Percentiles rank a stretch among this genome's conserved stretches.
These are phyloP conservation scores for Tinea pellionella DNA, from an alignment of 2,888 invertebrate genomes.

Conservation along the genomic window DNA sequence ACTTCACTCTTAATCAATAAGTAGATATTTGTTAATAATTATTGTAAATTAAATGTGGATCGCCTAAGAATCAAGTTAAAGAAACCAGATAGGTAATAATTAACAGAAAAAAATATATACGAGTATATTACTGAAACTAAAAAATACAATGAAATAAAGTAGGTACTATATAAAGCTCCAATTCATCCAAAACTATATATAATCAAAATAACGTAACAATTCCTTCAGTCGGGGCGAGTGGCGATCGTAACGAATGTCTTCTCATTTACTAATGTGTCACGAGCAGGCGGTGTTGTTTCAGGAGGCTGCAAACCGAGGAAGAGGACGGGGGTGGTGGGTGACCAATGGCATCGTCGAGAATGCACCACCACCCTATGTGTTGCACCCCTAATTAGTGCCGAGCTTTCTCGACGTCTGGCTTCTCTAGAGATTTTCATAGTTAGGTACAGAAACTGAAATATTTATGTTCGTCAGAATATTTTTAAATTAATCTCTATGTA, in stretches of 20 bases:
- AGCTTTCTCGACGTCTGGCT: conserved; percentile 2
- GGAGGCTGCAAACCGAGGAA: conserved; percentile 21
- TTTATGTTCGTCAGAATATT: background rate
- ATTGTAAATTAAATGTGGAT: no score
- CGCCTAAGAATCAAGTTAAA: no score
- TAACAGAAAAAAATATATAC: no score
- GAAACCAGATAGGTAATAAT: no score
- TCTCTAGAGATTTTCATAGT: conserved; percentile 2
- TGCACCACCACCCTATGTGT: conserved; percentile 27
- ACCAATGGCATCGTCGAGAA: conserved; percentile 46
- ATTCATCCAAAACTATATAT: background rate
- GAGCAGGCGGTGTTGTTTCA: conserved; percentile 67
- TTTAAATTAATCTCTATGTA: background rate
- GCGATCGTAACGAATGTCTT: conserved; percentile 60
- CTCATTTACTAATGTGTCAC: conserved; percentile 72
- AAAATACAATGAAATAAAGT: no score
- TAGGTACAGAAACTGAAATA: background rate
- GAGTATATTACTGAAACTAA: no score
- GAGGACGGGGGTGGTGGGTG: conserved; percentile 31
- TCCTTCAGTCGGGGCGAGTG: background rate
- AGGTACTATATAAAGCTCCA: no score
- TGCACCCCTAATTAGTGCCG: conserved; percentile 49
- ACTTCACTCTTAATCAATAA: background rate
- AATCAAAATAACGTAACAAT: background rate
- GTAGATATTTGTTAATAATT: no score